Percentiles rank a stretch among this genome's conserved stretches.
These are phyloP conservation scores for Sitophilus oryzae DNA, from an alignment of 1,140 invertebrate species.

Conservation along the genomic window DNA sequence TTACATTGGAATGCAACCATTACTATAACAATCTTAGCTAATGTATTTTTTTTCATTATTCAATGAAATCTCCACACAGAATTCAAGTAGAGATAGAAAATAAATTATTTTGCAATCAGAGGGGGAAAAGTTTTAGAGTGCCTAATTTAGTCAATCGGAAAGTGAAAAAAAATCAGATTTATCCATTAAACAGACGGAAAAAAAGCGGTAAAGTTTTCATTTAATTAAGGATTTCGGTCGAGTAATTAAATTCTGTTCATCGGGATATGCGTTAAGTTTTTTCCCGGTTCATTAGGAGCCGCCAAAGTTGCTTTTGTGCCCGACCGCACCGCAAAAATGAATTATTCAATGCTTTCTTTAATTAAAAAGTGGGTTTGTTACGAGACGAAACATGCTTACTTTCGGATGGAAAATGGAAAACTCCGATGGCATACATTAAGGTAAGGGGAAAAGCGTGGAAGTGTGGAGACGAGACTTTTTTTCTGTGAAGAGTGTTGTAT, in stretches of 20 bases:
- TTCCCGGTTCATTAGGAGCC: slow-evolving; percentile 20
- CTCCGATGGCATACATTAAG: slow-evolving; percentile 22
- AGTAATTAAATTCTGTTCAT: slow-evolving; percentile 24
- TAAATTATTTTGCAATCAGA: too few relatives aligned
- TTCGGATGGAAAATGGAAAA: slow-evolving; percentile 20
- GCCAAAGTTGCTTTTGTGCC: slow-evolving; percentile 13
- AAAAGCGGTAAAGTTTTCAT: slow-evolving; percentile 19
- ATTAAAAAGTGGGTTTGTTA: slow-evolving; percentile 28
- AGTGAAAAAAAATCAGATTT: slow-evolving; percentile 13
- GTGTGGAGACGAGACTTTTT: too few relatives aligned
- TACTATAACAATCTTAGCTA: too few relatives aligned
- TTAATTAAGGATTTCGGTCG: slow-evolving; percentile 18
- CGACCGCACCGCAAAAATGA: slow-evolving; percentile 22
- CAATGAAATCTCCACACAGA: too few relatives aligned
- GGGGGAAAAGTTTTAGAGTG: too few relatives aligned
- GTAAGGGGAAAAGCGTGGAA: background rate
- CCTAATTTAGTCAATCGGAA: too few relatives aligned
- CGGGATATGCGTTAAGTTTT: slow-evolving; percentile 25
- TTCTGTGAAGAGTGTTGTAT: too few relatives aligned
- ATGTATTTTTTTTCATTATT: too few relatives aligned
- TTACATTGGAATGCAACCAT: too few relatives aligned
- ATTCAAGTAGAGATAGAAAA: too few relatives aligned
- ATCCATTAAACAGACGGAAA: slow-evolving; percentile 15
- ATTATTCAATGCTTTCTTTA: slow-evolving; percentile 28
- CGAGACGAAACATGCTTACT: slow-evolving; percentile 25